Evolutionary conservation across 2,888 invertebrate species (phyloP), one percentile per base, ranked within the genome.

Genomic region (Hirtodrosophila trivittata): DNA sequence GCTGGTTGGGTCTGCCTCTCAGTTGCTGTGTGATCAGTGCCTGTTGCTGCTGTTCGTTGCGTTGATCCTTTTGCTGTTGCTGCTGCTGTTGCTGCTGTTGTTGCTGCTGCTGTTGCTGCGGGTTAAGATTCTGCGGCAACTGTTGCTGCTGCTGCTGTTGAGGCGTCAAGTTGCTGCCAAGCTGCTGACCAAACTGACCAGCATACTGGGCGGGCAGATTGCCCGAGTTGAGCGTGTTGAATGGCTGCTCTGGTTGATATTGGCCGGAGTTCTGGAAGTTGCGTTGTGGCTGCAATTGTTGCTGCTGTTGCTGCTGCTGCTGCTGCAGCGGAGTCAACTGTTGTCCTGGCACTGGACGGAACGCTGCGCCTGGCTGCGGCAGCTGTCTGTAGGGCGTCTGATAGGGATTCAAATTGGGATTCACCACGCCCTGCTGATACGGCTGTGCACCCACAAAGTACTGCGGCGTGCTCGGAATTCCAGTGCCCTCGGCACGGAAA

Each of bases 401-500:
- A 45, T 87, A 89, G 0, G 89, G 89, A 82, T 90, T 90, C 5
- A 89, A 58, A 54, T 90, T 89, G 13, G 89, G 89, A 77, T 90
- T 89, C 0, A 82, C 41, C 1, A 74, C 64, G n/a, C 74, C 76
- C 60, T 88, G 87, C 25, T 88, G 89, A 32, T 87, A 88, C 0
- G 88, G 85, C 60, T 90, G 89, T 9, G 73, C 66, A 8, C 77
- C 78, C 1, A 71, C 72, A 45, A 86, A 86, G 39, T 88, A 91
- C 18, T 89, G 89, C 9, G 91, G 91, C 4, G 90, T 88, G 10
- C 90, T 87, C 1, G 91, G 91, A 35, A 91, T 87, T 46, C 90
- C 90, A 0, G 90, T 90, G 28, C 91, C 91, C 49, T 91, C 91
- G 4, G 91, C 91, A 0, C 91, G 88, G 56, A 91, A 91, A 3